Conservation (phyloP, 2,888 invertebrate species). For the Polydrusus tereticollis region DNA sequence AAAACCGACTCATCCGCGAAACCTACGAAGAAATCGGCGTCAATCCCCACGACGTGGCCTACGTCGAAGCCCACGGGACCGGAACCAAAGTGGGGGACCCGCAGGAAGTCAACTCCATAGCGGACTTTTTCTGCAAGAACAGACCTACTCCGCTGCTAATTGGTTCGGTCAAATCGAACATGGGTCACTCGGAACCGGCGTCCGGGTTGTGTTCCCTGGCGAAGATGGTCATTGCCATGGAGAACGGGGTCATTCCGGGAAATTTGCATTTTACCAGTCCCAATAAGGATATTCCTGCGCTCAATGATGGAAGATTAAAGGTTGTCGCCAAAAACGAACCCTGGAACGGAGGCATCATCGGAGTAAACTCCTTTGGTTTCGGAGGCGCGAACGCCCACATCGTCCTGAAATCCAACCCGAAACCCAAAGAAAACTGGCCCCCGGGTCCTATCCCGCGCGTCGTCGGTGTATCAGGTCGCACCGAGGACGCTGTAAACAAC, state of each 20-base stretch:
- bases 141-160: slow-evolving; percentile 85
- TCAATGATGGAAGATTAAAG: slow-evolving; percentile 90
- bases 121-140: slow-evolving; percentile 89
- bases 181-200: slow-evolving; percentile 98
- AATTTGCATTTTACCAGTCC: slow-evolving; percentile 92
- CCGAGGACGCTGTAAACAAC: slow-evolving; percentile 79
- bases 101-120: slow-evolving; percentile 95
- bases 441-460: slow-evolving; percentile 75
- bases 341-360: slow-evolving; percentile 93
- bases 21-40: slow-evolving; percentile 88
- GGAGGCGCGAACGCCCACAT: slow-evolving; percentile 98
- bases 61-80: slow-evolving; percentile 98
- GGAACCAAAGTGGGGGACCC: slow-evolving; percentile 99
- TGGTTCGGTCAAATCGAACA: slow-evolving; percentile 98
- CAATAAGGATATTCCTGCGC: slow-evolving; percentile 92
- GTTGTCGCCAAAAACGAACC: slow-evolving; percentile 86
- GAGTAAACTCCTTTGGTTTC: slow-evolving; percentile 97
- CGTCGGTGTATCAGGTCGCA: slow-evolving; percentile 87
- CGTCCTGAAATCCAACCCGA: slow-evolving; percentile 84
- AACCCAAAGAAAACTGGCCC: slow-evolving; percentile 73
- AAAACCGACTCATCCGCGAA: slow-evolving; percentile 85
- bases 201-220: slow-evolving; percentile 92
- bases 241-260: slow-evolving; percentile 87
- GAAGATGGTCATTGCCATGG: slow-evolving; percentile 94
- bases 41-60: slow-evolving; percentile 85